phyloP scores from a whole-genome alignment of 2,113 vertebrate genomes.

The Scatophagus argus region DNA sequence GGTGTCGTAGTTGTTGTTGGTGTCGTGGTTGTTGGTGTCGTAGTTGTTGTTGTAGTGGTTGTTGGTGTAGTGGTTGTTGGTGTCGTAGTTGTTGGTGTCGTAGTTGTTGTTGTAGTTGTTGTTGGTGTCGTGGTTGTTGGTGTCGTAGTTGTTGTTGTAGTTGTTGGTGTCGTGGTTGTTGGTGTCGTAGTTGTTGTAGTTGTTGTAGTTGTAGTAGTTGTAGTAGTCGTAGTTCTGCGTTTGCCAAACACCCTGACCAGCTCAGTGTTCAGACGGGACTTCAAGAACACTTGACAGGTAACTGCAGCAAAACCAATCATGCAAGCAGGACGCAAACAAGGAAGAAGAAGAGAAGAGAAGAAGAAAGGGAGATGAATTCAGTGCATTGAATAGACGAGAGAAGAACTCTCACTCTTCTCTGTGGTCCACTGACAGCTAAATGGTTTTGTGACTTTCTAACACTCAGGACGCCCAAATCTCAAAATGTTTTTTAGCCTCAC shows the following conservation, averaged over 20 bases:
- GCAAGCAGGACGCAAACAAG: not conserved
- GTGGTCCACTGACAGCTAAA: not conserved
- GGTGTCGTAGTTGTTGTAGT: not conserved
- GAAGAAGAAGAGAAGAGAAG: not conserved
- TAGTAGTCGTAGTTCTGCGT: not conserved
- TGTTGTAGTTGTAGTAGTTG: not conserved
- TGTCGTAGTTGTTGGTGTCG: rapidly evolving
- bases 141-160: rapidly evolving
- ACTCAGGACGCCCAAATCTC: not conserved
- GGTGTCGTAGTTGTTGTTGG: rapidly evolving
- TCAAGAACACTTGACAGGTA: not conserved
- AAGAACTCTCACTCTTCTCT: no score
- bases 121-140: rapidly evolving
- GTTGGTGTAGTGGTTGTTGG: not conserved
- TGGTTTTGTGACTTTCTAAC: not conserved
- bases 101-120: rapidly evolving
- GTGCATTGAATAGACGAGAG: no score
- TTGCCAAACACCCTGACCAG: not conserved
- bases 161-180: not conserved
- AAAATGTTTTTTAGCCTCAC: constrained; percentile 34
- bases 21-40: rapidly evolving
- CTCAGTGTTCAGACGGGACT: constrained; percentile 1
- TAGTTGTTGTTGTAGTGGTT: no score
- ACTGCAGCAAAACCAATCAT: constrained; percentile 29
- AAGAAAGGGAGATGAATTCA: no score